Evolutionary conservation across 1,140 invertebrate species (phyloP).

Genomic region (Cydia fagiglandana): DNA sequence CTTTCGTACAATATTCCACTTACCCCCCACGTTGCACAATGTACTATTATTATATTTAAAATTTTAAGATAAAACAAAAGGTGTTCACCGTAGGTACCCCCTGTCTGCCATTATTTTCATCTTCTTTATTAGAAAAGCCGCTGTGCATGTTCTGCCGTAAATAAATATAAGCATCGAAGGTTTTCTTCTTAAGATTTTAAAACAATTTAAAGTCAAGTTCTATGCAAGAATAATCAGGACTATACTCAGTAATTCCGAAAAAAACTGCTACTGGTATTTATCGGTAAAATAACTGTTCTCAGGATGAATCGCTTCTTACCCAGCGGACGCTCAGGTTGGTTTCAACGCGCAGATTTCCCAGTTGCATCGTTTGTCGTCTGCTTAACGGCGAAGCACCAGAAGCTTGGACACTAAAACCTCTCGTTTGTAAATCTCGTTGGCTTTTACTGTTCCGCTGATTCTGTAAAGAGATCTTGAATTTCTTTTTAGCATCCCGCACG

Average conservation of each 20-base stretch:
- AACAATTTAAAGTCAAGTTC: not conserved
- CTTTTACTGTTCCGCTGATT: slow-evolving; percentile 17
- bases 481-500: not conserved
- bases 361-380: slow-evolving; percentile 43
- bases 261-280: not conserved
- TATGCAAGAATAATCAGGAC: not conserved
- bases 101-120: too few relatives aligned
- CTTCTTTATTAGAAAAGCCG: too few relatives aligned
- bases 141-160: too few relatives aligned
- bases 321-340: slow-evolving; percentile 25
- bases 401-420: slow-evolving; percentile 32
- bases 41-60: too few relatives aligned
- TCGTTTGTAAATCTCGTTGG: slow-evolving; percentile 30
- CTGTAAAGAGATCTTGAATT: not conserved
- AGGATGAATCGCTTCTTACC: slow-evolving; percentile 30
- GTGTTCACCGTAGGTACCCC: too few relatives aligned
- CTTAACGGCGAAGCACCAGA: slow-evolving; percentile 38
- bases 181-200: too few relatives aligned
- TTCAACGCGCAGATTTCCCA: slow-evolving; percentile 45
- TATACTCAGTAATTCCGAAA: not conserved
- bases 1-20: too few relatives aligned
- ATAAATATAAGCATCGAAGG: too few relatives aligned
- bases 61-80: too few relatives aligned
- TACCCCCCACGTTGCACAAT: too few relatives aligned
- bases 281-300: not conserved